Percentiles rank a stretch among this genome's conserved stretches.
Evolutionary conservation across 2,113 vertebrate species (phyloP).

Genomic region (Fukomys damarensis): DNA sequence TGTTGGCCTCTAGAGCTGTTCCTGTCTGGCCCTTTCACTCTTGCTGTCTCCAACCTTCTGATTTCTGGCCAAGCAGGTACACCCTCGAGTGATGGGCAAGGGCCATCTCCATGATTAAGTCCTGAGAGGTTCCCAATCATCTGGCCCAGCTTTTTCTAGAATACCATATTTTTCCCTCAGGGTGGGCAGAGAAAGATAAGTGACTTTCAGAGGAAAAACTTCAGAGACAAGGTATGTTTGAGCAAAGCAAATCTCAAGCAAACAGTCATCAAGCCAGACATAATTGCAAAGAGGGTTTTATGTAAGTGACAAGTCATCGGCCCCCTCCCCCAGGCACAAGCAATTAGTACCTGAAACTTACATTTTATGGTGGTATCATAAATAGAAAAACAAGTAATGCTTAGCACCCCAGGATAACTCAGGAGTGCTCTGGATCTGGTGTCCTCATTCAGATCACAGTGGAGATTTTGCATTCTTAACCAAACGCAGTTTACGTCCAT

Average conservation of each 20-base stretch:
- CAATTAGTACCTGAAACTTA: not conserved
- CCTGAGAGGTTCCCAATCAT: not conserved
- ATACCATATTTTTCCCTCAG: not conserved
- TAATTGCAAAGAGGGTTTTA: slow-evolving; percentile 47
- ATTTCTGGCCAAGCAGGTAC: not conserved
- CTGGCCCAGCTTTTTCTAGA: not conserved
- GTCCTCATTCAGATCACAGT: not conserved
- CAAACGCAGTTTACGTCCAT: slow-evolving; percentile 48
- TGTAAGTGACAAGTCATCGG: slow-evolving; percentile 10
- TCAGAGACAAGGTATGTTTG: slow-evolving; percentile 55
- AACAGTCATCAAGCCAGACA: slow-evolving; percentile 3
- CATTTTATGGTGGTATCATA: not conserved
- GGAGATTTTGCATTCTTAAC: slow-evolving; percentile 32
- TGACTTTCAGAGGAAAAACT: not conserved
- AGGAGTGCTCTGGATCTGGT: not conserved
- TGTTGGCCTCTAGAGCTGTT: not conserved
- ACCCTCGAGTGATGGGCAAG: not conserved
- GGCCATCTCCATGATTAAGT: slow-evolving; percentile 24
- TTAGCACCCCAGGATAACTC: not conserved
- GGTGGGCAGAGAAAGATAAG: slow-evolving; percentile 13
- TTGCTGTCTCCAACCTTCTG: not conserved
- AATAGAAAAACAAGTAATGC: not conserved
- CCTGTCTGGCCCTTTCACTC: not conserved
- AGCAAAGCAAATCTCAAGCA: slow-evolving; percentile 25
- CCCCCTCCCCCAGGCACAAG: not conserved